Evolutionary conservation across 2,797 vertebrate species (phyloP), one percentile per base, ranked within the genome.

Genomic region (Smutsia temminckii): DNA sequence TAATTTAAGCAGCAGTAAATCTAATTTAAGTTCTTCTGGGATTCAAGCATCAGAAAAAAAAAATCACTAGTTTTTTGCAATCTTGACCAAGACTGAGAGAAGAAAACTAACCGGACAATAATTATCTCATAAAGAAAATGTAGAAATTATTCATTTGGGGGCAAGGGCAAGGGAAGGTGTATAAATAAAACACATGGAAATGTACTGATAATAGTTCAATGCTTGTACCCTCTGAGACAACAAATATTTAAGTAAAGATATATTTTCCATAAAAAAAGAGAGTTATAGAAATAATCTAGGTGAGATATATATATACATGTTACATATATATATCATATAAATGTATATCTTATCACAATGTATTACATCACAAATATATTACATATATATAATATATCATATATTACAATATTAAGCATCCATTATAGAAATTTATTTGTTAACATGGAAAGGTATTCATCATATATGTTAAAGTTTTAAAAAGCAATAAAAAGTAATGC

Each of bases 401-500:
- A 46, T 46, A 46, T 66, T 83, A 57, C 20, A 81, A 74, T 29
- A 40, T 55, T 21, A 88, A 51, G 17, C 2, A 77, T 59, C 29
- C 16, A 20, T 34, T 57, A 32, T 46, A 81, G 25, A 83, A 49
- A 27, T 53, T 1, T 29, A 77, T 51, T 59, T 77, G 40, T 84
- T 80, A 80, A 72, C 13, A 57, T 64, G 20, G 23, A 72, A 80
- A 91, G 9, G 40, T 55, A 61, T 61, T 63, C 42, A 42, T 21
- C 9, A 11, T 29, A 34, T 13, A 71, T 34, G 55, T 51, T 69
- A 79, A 63, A 18, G 21, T 17, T 71, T 78, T 51, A 46, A 75
- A 90, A 85, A 55, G 25, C 29, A 85, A 72, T 63, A 64, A 40
- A 90, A 59, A 59, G 46, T 63, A 94, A 79, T 25, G 51, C 34